These are phyloP conservation scores for Emydocephalus ijimae DNA, from an alignment of 2,113 vertebrate species.

Conservation along the genomic window DNA sequence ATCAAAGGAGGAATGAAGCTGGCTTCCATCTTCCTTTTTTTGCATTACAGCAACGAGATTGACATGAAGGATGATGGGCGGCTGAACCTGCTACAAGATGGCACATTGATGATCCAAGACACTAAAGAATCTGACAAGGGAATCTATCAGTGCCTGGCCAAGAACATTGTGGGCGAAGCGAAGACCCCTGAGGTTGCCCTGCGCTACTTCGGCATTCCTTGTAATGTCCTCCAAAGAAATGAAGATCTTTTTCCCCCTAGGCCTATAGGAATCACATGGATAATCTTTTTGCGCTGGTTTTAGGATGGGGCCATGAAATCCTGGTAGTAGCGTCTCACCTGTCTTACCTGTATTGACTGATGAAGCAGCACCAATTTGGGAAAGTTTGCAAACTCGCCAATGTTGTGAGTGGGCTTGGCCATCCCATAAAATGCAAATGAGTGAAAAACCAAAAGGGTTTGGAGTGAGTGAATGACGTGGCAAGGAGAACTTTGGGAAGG, in stretches of 20 bases:
- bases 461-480: background rate
- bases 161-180: constrained; percentile 69
- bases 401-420: background rate
- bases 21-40: constrained; percentile 3
- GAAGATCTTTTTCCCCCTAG: rapidly evolving
- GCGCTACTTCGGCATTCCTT: constrained; percentile 63
- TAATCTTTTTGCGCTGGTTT: background rate
- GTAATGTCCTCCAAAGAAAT: constrained; percentile 40
- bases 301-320: background rate
- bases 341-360: background rate
- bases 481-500: background rate
- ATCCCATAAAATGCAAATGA: background rate
- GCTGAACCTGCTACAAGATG: constrained; percentile 68
- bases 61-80: constrained; percentile 68
- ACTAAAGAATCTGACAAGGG: constrained; percentile 71
- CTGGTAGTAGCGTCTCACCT: background rate
- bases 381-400: background rate
- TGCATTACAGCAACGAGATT: constrained; percentile 65
- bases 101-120: constrained; percentile 74
- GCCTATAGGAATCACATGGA: background rate
- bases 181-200: constrained; percentile 68
- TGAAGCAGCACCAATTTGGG: background rate
- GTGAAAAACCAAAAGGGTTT: background rate
- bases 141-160: constrained; percentile 73
- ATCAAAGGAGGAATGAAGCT: background rate